These are phyloP conservation scores for Petrolisthes manimaculis DNA, from an alignment of 2,888 invertebrate genomes.

Conservation along the genomic window DNA sequence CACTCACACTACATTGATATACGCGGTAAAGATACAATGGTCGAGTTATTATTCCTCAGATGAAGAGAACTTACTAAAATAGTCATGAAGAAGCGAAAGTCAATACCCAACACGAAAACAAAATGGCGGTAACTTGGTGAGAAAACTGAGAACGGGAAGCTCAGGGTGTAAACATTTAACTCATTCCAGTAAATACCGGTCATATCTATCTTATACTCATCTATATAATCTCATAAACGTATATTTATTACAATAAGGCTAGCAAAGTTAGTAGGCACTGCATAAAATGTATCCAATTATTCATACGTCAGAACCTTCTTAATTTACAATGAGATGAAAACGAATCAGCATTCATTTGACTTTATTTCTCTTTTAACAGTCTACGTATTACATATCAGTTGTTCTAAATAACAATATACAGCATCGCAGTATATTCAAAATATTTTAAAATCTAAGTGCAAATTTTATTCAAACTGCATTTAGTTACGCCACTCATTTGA, in stretches of 20 bases:
- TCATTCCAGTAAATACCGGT: neutral
- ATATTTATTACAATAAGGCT: neutral
- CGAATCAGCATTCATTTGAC: constrained; percentile 14
- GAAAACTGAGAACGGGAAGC: constrained; percentile 41
- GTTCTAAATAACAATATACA: neutral
- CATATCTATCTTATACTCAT: neutral
- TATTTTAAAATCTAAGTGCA: neutral
- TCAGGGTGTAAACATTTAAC: constrained; percentile 28
- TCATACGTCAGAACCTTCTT: constrained; percentile 3
- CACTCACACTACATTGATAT: constrained; percentile 24
- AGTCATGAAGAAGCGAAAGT: constrained; percentile 58
- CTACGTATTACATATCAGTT: neutral
- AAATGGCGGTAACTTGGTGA: constrained; percentile 54
- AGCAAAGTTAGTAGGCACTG: neutral
- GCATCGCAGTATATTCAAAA: neutral
- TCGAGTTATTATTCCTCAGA: constrained; percentile 28
- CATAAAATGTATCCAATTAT: neutral
- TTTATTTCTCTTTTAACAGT: neutral
- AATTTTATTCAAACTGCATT: neutral
- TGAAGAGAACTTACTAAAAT: constrained; percentile 50
- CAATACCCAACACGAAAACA: constrained; percentile 58
- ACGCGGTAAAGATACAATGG: constrained; percentile 7
- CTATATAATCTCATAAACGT: neutral
- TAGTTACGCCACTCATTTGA: constrained; percentile 34
- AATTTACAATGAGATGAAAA: constrained; percentile 38